Base-by-base conservation (phyloP, 92 coral and sea anemone genomes). In the Actinernus sp. region DNA sequence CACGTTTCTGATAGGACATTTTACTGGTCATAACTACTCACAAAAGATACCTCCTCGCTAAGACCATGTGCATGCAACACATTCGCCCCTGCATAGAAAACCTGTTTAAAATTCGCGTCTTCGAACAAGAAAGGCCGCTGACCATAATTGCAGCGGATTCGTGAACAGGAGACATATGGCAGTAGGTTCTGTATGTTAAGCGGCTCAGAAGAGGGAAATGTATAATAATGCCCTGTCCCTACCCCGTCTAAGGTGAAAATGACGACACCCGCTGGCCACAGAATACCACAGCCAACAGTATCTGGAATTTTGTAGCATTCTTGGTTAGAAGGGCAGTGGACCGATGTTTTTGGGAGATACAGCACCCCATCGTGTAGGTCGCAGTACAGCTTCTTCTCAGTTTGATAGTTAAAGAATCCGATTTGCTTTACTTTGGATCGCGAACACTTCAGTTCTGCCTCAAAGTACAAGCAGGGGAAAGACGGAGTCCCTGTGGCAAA, bases 201-300 rank as follows among this genome's bases (percentile, higher is more conserved):
- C 3, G 56, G 79, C 31, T 59, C 50, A 5, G 53, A 68, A 13
- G 88, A 31, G 19, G 95, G 84, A 31, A 95, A 79, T 34, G 61
- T 82, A 61, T 90, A 93, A 44, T 84, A 72, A 26, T 78, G 61
- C 23, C 93, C 91, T 16, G 92, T 91, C 3, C 85, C 75, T 27
- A 95, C 99, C 8, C 99, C 99, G 61, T 95, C 99, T 8, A 95
- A 49, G 31, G 99, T 95, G 61, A 95, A 91, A 64, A 95, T 79
- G 22, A 91, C 74, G 17, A 86, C 74, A 3, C 99, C 97, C 23
- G 86, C 96, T 33, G 98, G 88, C 85, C 88, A 65, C 70, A 91
- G 65, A 48, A 91, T 59, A 33, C 95, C 99, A 61, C 99, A 95
- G 24, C 99, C 99, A 13, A 95, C 93, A 22, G 91, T 90, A 59